Percentiles rank a stretch among this genome's conserved stretches.
Evolutionary conservation across 2,888 invertebrate genomes (phyloP).

Genomic region (Fragum whitleyi): DNA sequence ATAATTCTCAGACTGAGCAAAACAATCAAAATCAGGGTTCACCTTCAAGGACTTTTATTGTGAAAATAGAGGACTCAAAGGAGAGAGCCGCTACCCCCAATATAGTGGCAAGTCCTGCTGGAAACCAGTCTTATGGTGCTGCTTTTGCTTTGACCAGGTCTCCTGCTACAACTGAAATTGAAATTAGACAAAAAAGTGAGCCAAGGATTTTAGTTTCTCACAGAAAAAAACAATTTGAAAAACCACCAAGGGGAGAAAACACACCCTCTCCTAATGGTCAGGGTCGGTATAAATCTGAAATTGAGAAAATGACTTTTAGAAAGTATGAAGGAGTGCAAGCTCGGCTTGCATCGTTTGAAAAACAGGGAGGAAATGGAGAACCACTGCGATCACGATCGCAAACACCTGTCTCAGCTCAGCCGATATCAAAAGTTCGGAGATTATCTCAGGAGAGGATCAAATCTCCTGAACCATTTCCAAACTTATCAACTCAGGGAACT

Average conservation of each 20-base stretch:
- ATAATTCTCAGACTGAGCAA: constrained; percentile 61
- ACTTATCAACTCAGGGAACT: constrained; percentile 59
- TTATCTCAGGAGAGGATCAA: constrained; percentile 64
- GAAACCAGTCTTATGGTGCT: constrained; percentile 71
- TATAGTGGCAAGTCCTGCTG: constrained; percentile 33
- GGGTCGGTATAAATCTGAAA: constrained; percentile 76
- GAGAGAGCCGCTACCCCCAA: constrained; percentile 56
- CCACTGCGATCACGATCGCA: constrained; percentile 62
- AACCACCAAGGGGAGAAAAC: constrained; percentile 68
- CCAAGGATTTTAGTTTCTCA: constrained; percentile 74
- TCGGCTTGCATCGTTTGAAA: constrained; percentile 83
- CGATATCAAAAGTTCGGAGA: constrained; percentile 64
- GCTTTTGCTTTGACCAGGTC: constrained; percentile 78
- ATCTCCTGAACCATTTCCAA: constrained; percentile 53
- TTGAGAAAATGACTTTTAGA: constrained; percentile 83
- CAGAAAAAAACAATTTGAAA: constrained; percentile 79
- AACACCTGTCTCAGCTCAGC: constrained; percentile 61
- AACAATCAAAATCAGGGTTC: constrained; percentile 60
- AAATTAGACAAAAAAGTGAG: constrained; percentile 68
- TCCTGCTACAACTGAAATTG: constrained; percentile 72
- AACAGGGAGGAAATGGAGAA: constrained; percentile 62
- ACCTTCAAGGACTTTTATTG: constrained; percentile 68
- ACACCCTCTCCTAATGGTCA: constrained; percentile 41
- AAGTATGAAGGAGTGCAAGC: constrained; percentile 82
- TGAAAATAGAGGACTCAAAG: constrained; percentile 68